Evolutionary conservation across 2,113 vertebrate genomes (phyloP).

Genomic region (Terrapene triunguis): DNA sequence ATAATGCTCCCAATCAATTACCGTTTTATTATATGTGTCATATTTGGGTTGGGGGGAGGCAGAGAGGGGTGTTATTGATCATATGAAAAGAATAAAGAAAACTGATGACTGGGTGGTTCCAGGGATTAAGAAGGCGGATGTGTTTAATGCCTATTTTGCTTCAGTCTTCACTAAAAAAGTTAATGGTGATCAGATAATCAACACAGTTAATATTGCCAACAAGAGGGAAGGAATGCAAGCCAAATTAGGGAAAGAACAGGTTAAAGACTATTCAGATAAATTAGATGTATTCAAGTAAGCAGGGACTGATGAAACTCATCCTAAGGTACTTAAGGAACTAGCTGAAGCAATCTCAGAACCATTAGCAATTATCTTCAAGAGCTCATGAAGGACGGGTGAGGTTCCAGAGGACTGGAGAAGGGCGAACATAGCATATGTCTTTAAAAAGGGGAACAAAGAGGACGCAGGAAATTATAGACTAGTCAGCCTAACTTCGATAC

Average conservation of each 20-base stretch:
- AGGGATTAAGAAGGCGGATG: neutral
- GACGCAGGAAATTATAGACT: neutral
- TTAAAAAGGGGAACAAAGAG: neutral
- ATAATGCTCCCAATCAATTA: neutral
- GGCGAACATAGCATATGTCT: neutral
- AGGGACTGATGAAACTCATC: neutral
- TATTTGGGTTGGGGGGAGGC: neutral
- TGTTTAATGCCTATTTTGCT: neutral
- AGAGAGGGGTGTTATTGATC: neutral
- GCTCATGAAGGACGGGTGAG: neutral
- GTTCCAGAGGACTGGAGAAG: neutral
- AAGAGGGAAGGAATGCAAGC: neutral
- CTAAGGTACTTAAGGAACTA: neutral
- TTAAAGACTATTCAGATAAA: neutral
- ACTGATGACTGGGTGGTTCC: neutral
- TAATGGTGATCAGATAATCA: neutral
- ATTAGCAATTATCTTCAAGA: neutral
- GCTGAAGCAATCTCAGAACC: neutral
- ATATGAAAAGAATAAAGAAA: neutral
- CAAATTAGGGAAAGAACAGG: neutral
- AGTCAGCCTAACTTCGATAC: neutral
- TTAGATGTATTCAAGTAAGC: neutral
- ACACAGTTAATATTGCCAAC: neutral
- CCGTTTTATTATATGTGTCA: neutral
- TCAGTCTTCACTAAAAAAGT: neutral